Base-by-base conservation (phyloP, 2,113 vertebrate species). In the Oryzias melastigma region DNA sequence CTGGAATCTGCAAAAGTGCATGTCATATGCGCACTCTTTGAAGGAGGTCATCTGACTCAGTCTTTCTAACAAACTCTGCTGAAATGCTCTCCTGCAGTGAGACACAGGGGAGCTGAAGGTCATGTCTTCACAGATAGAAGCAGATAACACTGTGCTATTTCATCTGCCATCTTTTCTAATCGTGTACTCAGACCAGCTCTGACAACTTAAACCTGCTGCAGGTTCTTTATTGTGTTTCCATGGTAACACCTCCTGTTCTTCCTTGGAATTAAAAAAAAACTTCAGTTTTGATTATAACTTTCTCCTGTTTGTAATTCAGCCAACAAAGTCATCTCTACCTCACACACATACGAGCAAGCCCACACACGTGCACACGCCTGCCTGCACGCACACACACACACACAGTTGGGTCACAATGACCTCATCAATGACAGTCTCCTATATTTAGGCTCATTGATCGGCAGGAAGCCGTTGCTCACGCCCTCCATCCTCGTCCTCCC, bases 361-460 rank as follows among this genome's bases (percentile, higher is more conserved):
- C 8, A 10, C 29, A 35, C 35, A 35, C 35, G 10, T 35, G 10
- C 35, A 35, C 35, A 35, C 35, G 35, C 47, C 29, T 16, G 52
- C 53, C 29, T 22, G 44, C 62, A 71, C 19, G 56, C 46, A 73
- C 58, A 50, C 54, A 67, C 70, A 71, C 58, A 56, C 62, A 51
- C 44, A 68, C 16, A 16, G 29, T 55, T 57, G 69, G 68, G 65
- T 72, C 80, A 71, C 25, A 41, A 56, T 68, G 63, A 77, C 71
- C 67, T 68, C 59, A 73, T 59, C 58, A 64, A 66, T 81, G 65
- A 76, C 56, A 44, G 22, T 45, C 0, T 3, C 53, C 44, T 77
- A 80, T 65, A 68, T 74, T 80, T 80, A 74, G 69, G 58, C 2
- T 24, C 25, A 78, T 65, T 1, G 56, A 71, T 73, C 40, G 5